Base-by-base conservation (phyloP, 1,140 invertebrate genomes). In the Tetraneura akinire region DNA sequence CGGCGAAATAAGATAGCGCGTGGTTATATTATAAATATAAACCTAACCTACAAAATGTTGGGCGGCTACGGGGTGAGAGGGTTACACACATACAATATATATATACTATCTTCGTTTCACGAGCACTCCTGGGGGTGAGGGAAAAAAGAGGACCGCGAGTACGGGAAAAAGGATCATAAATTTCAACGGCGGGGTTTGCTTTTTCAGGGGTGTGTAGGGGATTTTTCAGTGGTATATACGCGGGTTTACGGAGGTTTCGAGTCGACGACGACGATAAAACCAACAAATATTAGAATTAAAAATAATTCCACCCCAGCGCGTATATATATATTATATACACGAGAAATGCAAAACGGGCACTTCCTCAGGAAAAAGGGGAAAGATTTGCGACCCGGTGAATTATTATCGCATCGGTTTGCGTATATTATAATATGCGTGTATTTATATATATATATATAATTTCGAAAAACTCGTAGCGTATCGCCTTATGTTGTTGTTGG, bases 281-380 rank as follows among this genome's bases (percentile, higher is more conserved):
- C 55, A 60, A 78, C 74, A 78, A 78, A 78, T 78, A 78, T 78
- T 78, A 78, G 74, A 78, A 78, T 78, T 78, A 78, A 78, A 78
- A 62, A 78, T 78, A 62, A 78, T 78, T 78, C 74, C 74, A 78
- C 74, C 74, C 74, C 74, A 4, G 68, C 16, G 23, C n/a, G n/a
- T n/a, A n/a, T n/a, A n/a, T n/a, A n/a, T n/a, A n/a, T n/a, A n/a
- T n/a, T 37, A 10, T 9, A 18, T 26, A 29, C 32, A 21, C n/a
- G 32, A 55, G 23, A 62, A 78, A 78, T 78, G 74, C 74, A 78
- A 78, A 78, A 78, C 74, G 74, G 74, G 74, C 74, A 62, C 55
- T 78, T 78, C 74, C 74, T 78, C 55, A 78, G 74, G 74, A 78
- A 78, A 78, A 78, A 78, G 74, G 74, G 74, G 74, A 78, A 78